phyloP scores from a whole-genome alignment of 2,113 vertebrate species.

The Pygoscelis adeliae region DNA sequence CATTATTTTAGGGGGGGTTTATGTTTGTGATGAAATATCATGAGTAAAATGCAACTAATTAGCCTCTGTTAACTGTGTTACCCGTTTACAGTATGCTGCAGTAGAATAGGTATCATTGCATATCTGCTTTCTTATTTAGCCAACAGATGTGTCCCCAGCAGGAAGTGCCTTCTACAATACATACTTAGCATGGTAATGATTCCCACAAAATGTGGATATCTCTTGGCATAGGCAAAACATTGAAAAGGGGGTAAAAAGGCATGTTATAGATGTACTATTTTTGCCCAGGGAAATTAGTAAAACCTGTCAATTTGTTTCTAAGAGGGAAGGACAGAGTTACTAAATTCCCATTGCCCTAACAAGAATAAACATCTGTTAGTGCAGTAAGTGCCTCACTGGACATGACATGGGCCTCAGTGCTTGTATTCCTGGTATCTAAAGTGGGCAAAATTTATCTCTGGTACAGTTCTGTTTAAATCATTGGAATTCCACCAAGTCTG shows the following conservation, averaged over 20 bases:
- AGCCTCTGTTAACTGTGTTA: not conserved
- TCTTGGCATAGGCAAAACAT: not conserved
- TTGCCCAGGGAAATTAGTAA: not conserved
- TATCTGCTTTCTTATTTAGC: not conserved
- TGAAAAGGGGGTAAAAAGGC: not conserved
- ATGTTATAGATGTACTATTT: not conserved
- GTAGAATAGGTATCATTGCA: not conserved
- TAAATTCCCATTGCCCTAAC: not conserved
- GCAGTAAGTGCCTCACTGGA: not conserved
- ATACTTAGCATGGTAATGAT: not conserved
- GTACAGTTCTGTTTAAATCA: not conserved
- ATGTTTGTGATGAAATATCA: not conserved
- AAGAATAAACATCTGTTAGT: not conserved
- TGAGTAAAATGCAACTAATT: not conserved
- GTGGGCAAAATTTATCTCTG: not conserved
- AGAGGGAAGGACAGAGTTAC: not conserved
- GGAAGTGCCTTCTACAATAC: not conserved
- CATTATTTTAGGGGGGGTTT: not conserved
- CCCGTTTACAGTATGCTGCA: not conserved
- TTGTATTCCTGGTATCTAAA: not conserved
- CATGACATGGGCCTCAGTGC: not conserved
- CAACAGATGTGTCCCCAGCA: constrained; percentile 19
- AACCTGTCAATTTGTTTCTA: not conserved
- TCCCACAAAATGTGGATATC: not conserved
- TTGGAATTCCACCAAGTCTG: constrained; percentile 19